Evolutionary conservation across 2,113 vertebrate species (phyloP).

Genomic region (Campylomormyrus numenius): DNA sequence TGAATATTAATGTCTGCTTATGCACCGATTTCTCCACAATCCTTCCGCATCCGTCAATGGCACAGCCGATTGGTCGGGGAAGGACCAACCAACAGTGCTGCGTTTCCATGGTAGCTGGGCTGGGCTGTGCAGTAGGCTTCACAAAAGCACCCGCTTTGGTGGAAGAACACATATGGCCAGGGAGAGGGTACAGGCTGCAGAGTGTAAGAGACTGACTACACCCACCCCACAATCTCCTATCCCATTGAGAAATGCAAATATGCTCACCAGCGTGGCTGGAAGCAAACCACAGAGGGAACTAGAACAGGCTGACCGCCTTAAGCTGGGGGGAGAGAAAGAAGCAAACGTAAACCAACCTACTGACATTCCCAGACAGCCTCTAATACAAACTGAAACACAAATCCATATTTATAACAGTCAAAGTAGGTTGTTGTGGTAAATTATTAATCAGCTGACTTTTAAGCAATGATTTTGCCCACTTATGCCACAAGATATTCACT

Average conservation of each 20-base stretch:
- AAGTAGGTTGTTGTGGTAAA: neutral
- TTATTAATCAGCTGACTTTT: neutral
- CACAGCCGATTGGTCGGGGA: neutral
- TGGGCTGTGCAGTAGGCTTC: neutral
- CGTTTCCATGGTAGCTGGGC: slow-evolving; percentile 16
- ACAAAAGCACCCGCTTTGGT: neutral
- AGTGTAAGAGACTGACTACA: neutral
- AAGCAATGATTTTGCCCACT: neutral
- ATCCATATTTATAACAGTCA: neutral
- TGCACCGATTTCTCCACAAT: neutral
- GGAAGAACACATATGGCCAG: neutral
- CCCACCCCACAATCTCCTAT: neutral
- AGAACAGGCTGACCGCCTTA: neutral
- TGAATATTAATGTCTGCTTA: slow-evolving; percentile 4
- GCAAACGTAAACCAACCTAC: neutral
- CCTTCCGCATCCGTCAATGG: neutral
- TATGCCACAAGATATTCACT: neutral
- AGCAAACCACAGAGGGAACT: neutral
- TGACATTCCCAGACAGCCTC: neutral
- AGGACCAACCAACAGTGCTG: neutral
- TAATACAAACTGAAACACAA: neutral
- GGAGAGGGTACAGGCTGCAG: neutral
- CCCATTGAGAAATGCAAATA: neutral
- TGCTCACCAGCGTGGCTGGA: neutral
- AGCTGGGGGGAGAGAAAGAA: neutral